Base-by-base conservation (phyloP, 2,113 vertebrate genomes). In the Megaceryle maxima region DNA sequence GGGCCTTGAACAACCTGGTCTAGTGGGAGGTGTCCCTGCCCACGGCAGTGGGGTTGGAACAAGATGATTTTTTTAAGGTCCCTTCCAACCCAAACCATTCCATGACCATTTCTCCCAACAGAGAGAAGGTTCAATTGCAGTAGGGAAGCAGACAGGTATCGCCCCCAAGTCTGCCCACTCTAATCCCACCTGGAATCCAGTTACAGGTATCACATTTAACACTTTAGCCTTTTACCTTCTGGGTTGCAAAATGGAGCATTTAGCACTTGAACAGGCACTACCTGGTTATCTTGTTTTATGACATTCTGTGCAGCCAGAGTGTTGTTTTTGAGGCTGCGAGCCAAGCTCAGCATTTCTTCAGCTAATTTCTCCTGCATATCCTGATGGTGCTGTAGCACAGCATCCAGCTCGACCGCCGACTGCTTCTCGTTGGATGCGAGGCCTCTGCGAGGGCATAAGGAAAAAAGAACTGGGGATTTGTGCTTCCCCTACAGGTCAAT, bases 251-350 rank as follows among this genome's bases (percentile, higher is more conserved):
- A 53, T 0, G 2, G 43, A 76, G 29, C 50, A 55, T 13, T 28
- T 11, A 29, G 37, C 43, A 46, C 44, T 26, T 41, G 69, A 62
- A 16, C 15, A 4, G 6, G 25, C 7, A 0, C 12, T 78, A 99
- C 99, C 99, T 99, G 99, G 97, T 99, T 99, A 97, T 99, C 99
- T 97, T 99, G 99, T 92, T 99, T 99, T 95, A 99, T 99, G 94
- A 99, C 99, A 24, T 98, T 99, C 98, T 99, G 99, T 0, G 99
- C 99, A 2, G 99, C 99, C 96, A 99, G 97, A 0, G 99, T 99
- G 98, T 99, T 99, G 98, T 99, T 99, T 94, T 99, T 99, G 91
- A 99, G 98, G 94, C 99, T 99, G n/a, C 98, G 98, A 59, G 99
- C 99, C 92, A 99, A 97, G 91, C 98, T 98, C 9, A 99, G 97